Conservation (phyloP, 2,797 vertebrate species). For the Cuniculus paca region DNA sequence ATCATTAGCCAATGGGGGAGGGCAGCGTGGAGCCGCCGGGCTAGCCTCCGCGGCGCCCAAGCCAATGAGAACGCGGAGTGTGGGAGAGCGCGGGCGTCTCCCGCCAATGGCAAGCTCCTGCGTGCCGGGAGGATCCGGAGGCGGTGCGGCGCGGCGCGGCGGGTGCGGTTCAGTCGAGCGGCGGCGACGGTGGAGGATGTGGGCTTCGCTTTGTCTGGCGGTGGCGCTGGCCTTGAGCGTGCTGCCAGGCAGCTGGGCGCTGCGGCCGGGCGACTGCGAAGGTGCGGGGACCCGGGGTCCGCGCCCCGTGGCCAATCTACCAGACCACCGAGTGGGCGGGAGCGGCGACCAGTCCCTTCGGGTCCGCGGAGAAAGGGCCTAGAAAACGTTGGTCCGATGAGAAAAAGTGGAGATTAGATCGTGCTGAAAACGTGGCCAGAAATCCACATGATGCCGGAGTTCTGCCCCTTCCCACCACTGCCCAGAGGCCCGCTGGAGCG, state of each 20-base stretch:
- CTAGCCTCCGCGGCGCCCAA: conserved; percentile 10
- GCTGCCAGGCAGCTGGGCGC: conserved; percentile 87
- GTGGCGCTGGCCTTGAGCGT: conserved; percentile 92
- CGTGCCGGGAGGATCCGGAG: conserved; percentile 49
- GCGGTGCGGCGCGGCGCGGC: conserved; percentile 13
- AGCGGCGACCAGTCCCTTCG: background rate
- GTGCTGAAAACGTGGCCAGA: conserved; percentile 1
- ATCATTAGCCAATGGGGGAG: conserved; percentile 81
- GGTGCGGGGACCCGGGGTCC: conserved; percentile 86
- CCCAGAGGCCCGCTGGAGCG: background rate
- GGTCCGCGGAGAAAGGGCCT: background rate
- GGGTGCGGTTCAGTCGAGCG: conserved; percentile 76
- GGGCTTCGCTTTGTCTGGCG: conserved; percentile 89
- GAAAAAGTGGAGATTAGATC: background rate
- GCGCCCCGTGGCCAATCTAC: background rate
- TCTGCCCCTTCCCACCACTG: background rate
- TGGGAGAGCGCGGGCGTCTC: conserved; percentile 15
- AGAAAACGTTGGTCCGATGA: background rate
- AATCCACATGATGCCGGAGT: background rate
- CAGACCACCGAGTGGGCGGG: background rate
- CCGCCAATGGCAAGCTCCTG: conserved; percentile 72
- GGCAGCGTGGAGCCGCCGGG: conserved; percentile 83
- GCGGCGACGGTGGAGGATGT: conserved; percentile 83
- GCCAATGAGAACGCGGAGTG: conserved; percentile 50
- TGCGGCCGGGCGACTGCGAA: conserved; percentile 95